Evolutionary conservation across 1,140 invertebrate species (phyloP).

Genomic region (Nylanderia fulva): DNA sequence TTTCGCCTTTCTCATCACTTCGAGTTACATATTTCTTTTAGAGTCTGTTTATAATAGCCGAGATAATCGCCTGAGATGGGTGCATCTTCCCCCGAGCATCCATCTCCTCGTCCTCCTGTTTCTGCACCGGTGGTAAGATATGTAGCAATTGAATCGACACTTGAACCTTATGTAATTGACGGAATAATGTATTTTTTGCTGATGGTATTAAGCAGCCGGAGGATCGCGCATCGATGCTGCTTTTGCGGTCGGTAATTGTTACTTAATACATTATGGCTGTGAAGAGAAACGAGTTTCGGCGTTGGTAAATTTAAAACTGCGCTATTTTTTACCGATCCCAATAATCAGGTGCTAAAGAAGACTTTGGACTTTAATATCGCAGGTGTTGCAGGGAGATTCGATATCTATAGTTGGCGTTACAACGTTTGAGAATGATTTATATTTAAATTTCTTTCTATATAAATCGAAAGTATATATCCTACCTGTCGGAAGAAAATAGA

Average conservation of each 20-base stretch:
- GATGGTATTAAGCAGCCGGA: neutral
- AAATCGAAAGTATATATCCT: neutral
- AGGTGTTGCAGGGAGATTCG: neutral
- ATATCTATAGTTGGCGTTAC: neutral
- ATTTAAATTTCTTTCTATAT: neutral
- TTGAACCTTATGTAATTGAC: slow-evolving; percentile 50
- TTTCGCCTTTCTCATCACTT: slow-evolving; percentile 55
- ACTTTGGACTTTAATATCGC: slow-evolving; percentile 7
- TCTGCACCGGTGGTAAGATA: slow-evolving; percentile 28
- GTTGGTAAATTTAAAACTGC: slow-evolving; percentile 39
- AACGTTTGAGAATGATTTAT: slow-evolving; percentile 7
- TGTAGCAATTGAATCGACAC: slow-evolving; percentile 46
- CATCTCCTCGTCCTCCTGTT: slow-evolving; percentile 10
- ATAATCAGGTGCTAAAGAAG: slow-evolving; percentile 50
- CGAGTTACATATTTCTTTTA: slow-evolving; percentile 58
- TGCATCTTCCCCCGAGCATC: slow-evolving; percentile 34
- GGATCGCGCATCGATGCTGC: slow-evolving; percentile 2
- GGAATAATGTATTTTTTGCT: slow-evolving; percentile 51
- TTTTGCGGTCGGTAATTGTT: slow-evolving; percentile 56
- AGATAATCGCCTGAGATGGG: slow-evolving; percentile 44
- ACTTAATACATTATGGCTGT: slow-evolving; percentile 54
- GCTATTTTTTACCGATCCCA: slow-evolving; percentile 43
- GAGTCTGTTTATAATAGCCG: slow-evolving; percentile 57
- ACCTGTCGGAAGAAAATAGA: no score
- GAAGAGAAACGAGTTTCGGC: slow-evolving; percentile 10